A percentile compares a stretch with the other conserved stretches of the same genome.
Evolutionary conservation across 1,140 invertebrate genomes (phyloP).

Genomic region (Galleria mellonella): DNA sequence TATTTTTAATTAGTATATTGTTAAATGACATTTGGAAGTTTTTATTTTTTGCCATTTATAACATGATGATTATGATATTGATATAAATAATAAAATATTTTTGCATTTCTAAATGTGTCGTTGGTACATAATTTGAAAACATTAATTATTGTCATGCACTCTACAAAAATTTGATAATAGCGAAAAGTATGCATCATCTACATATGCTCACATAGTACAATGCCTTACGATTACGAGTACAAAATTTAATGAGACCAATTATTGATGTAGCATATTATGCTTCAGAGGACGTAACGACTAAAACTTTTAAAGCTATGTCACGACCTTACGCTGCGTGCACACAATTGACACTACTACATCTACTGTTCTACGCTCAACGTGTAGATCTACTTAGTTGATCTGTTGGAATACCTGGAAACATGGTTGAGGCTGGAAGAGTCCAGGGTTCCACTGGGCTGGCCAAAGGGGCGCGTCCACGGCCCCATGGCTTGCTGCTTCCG

Average conservation of each 20-base stretch:
- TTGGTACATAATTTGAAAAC: slow-evolving; percentile 44
- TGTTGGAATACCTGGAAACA: slow-evolving; percentile 75
- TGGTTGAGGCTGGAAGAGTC: slow-evolving; percentile 65
- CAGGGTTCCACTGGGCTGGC: slow-evolving; percentile 62
- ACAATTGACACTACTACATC: slow-evolving; percentile 30
- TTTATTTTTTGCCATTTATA: neutral
- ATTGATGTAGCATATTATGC: slow-evolving; percentile 22
- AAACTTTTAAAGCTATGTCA: slow-evolving; percentile 3
- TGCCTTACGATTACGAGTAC: slow-evolving; percentile 19
- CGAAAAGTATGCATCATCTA: slow-evolving; percentile 1
- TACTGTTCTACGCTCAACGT: slow-evolving; percentile 32
- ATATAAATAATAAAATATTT: too few relatives aligned
- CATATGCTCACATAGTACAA: slow-evolving; percentile 9
- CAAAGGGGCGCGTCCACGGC: slow-evolving; percentile 41
- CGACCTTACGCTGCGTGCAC: slow-evolving; percentile 19
- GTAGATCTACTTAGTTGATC: slow-evolving; percentile 67
- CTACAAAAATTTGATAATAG: slow-evolving; percentile 16
- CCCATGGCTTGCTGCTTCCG: slow-evolving; percentile 10
- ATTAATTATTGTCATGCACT: slow-evolving; percentile 71
- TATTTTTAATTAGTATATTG: neutral
- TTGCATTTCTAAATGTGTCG: too few relatives aligned
- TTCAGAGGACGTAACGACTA: slow-evolving; percentile 8
- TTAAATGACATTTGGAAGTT: neutral
- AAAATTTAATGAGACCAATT: slow-evolving; percentile 43
- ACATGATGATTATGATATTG: neutral